A percentile compares a stretch with the other conserved stretches of the same genome.
These are phyloP conservation scores for Dendrolimus pini DNA, from an alignment of 2,888 invertebrate species.

Conservation along the genomic window DNA sequence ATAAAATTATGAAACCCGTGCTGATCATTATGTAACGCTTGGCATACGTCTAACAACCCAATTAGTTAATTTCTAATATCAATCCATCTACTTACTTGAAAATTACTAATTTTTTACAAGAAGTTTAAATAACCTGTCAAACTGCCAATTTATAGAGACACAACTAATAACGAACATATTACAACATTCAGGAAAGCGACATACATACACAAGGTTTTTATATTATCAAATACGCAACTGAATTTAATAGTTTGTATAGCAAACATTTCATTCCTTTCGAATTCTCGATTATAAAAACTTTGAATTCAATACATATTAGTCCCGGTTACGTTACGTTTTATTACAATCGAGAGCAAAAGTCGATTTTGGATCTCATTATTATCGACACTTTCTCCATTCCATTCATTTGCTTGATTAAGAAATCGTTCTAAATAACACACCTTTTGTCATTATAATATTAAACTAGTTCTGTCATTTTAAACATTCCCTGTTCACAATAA, in stretches of 20 bases:
- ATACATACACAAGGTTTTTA: not conserved
- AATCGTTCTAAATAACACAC: not conserved
- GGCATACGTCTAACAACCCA: too few species aligned
- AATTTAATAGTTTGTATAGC: not conserved
- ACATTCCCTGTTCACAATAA: too few species aligned
- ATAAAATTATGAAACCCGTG: too few species aligned
- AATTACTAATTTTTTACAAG: too few species aligned
- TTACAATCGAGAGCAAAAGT: slow-evolving; percentile 11
- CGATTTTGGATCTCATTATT: slow-evolving; percentile 12
- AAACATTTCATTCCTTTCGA: too few species aligned
- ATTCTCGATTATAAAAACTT: too few species aligned
- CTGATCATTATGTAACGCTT: too few species aligned
- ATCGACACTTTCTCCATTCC: slow-evolving; percentile 16
- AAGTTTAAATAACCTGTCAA: not conserved
- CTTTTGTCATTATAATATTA: too few species aligned
- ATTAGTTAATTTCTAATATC: too few species aligned
- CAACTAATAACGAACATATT: not conserved
- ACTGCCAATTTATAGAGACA: not conserved
- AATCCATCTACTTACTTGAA: too few species aligned
- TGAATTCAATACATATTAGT: too few species aligned
- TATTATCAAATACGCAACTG: not conserved
- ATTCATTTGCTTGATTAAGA: slow-evolving; percentile 14
- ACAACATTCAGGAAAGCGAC: not conserved
- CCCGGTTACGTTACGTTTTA: not conserved
- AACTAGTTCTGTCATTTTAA: too few species aligned